Conservation (phyloP, 2,113 vertebrate species). For the Cephalopterus ornatus region DNA sequence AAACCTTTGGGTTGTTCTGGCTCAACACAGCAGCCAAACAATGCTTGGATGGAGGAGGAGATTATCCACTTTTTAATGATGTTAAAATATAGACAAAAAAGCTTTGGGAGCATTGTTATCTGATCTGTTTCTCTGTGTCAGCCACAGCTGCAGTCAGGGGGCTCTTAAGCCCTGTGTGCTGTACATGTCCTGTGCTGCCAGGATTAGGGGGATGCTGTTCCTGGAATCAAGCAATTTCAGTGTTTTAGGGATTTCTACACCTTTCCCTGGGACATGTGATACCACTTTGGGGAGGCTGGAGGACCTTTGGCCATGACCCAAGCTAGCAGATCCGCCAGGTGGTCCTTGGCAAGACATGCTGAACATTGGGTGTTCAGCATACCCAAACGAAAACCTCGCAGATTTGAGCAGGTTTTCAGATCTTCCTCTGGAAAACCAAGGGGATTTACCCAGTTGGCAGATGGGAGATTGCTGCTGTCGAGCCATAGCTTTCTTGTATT, state of each 20-base stretch:
- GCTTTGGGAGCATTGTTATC: background rate
- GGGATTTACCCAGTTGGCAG: background rate
- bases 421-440: background rate
- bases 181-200: background rate
- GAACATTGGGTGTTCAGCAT: background rate
- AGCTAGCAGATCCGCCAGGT: background rate
- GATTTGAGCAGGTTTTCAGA: background rate
- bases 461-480: background rate
- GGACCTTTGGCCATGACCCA: background rate
- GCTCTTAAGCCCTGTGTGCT: background rate
- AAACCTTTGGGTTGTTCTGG: background rate
- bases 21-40: background rate
- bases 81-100: background rate
- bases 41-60: background rate
- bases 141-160: background rate
- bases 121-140: accelerated
- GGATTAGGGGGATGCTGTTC: background rate
- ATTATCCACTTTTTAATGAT: background rate
- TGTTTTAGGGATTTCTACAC: background rate
- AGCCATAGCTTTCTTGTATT: background rate
- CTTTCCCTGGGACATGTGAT: accelerated
- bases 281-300: background rate
- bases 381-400: background rate
- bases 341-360: background rate
- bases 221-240: background rate